These are phyloP conservation scores for Oikopleura albicans DNA, from an alignment of 23 tunicate species.

Conservation along the genomic window DNA sequence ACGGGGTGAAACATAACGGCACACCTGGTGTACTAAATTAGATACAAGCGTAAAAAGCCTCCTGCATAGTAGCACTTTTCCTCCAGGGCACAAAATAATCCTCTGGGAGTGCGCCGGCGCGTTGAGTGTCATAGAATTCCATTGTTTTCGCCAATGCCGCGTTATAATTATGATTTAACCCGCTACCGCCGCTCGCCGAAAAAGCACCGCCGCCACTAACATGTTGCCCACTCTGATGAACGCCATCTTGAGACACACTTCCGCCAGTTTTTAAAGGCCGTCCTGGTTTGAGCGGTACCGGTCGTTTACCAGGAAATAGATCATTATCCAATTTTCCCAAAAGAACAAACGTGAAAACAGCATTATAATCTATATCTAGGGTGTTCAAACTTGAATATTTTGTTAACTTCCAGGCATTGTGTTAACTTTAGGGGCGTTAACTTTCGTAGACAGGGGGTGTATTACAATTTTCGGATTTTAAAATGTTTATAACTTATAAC, in stretches of 20 bases:
- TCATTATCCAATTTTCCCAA: not conserved
- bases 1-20: too few relatives aligned
- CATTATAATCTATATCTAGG: conserved; percentile 67
- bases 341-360: conserved; percentile 27
- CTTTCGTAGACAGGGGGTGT: too few relatives aligned
- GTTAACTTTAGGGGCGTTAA: too few relatives aligned
- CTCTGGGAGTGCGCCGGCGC: conserved; percentile 19
- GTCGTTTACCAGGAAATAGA: not conserved
- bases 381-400: conserved; percentile 77
- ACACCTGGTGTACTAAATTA: too few relatives aligned
- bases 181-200: not conserved
- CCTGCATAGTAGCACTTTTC: not conserved
- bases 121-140: conserved; percentile 60
- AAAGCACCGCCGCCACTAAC: not conserved
- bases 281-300: not conserved
- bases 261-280: not conserved
- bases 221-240: too few relatives aligned
- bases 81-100: not conserved
- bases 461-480: conserved; percentile 32
- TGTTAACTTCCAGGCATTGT: conserved; percentile 31
- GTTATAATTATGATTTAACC: conserved; percentile 18
- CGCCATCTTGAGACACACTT: too few relatives aligned
- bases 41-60: too few relatives aligned
- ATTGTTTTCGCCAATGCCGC: conserved; percentile 31
- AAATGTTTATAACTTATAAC: conserved; percentile 49